Evolutionary conservation across 2,797 vertebrate genomes (phyloP).

Genomic region (Gastrophryne carolinensis): DNA sequence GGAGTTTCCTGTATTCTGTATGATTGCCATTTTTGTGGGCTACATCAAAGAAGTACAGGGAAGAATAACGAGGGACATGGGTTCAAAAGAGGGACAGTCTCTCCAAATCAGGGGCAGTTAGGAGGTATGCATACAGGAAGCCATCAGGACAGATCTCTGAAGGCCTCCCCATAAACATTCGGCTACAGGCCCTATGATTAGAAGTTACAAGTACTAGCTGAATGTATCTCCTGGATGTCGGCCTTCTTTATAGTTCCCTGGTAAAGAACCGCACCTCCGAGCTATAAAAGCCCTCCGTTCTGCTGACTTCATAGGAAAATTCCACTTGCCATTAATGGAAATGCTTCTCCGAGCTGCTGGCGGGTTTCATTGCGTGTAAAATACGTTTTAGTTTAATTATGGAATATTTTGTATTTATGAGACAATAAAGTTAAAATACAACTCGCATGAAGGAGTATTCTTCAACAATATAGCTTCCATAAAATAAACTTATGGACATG

Average conservation of each 20-base stretch:
- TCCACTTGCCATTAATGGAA: background rate
- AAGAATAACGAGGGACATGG: no score
- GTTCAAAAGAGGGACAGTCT: no score
- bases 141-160: no score
- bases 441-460: background rate
- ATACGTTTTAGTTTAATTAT: constrained; percentile 19
- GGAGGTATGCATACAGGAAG: no score
- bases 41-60: no score
- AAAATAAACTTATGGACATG: background rate
- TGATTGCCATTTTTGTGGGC: no score
- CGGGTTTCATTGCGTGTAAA: background rate
- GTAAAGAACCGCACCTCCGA: background rate
- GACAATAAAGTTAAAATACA: constrained; percentile 18
- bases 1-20: no score
- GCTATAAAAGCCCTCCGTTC: background rate
- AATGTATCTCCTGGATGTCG: no score
- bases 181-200: no score
- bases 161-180: no score
- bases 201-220: no score
- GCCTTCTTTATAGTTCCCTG: background rate
- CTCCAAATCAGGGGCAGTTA: no score
- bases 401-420: constrained; percentile 19
- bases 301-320: constrained; percentile 6
- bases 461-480: background rate
- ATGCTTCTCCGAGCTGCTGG: background rate